These are phyloP conservation scores for Parambassis ranga DNA, from an alignment of 2,797 vertebrate species.

Conservation along the genomic window DNA sequence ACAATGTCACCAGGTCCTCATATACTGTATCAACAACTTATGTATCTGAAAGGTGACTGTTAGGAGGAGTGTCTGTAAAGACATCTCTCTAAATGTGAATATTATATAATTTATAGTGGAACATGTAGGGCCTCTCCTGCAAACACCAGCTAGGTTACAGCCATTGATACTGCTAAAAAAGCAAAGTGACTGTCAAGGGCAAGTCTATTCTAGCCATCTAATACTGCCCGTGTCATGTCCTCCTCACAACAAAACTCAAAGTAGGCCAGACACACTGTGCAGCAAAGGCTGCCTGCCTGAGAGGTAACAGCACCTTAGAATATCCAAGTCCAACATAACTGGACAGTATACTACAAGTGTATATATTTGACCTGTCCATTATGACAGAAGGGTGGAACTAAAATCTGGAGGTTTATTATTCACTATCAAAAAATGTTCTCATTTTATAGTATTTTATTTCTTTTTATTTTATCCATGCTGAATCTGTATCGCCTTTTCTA, in stretches of 20 bases:
- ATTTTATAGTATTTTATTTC: too few relatives aligned
- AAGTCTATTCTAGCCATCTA: constrained; percentile 24
- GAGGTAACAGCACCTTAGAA: background rate
- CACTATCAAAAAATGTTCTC: too few relatives aligned
- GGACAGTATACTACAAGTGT: background rate
- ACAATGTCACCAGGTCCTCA: constrained; percentile 20
- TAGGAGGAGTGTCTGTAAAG: background rate
- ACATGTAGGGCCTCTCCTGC: constrained; percentile 7
- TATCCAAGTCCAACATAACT: background rate
- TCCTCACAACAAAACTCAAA: constrained; percentile 17
- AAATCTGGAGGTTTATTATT: too few relatives aligned
- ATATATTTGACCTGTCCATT: background rate
- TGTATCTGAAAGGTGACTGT: background rate
- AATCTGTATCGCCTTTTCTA: too few relatives aligned
- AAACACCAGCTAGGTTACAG: constrained; percentile 29
- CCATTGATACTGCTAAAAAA: constrained; percentile 25
- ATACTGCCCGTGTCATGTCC: constrained; percentile 9
- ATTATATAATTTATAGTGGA: background rate
- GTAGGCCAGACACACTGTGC: background rate
- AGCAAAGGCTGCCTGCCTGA: background rate
- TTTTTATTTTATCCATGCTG: too few relatives aligned
- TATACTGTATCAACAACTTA: constrained; percentile 17
- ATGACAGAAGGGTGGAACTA: too few relatives aligned
- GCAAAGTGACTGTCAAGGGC: constrained; percentile 41
- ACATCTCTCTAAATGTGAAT: background rate